A percentile compares a stretch with the other conserved stretches of the same genome.
Conservation (phyloP, 2,888 invertebrate genomes). For the Ceriagrion tenellum region DNA sequence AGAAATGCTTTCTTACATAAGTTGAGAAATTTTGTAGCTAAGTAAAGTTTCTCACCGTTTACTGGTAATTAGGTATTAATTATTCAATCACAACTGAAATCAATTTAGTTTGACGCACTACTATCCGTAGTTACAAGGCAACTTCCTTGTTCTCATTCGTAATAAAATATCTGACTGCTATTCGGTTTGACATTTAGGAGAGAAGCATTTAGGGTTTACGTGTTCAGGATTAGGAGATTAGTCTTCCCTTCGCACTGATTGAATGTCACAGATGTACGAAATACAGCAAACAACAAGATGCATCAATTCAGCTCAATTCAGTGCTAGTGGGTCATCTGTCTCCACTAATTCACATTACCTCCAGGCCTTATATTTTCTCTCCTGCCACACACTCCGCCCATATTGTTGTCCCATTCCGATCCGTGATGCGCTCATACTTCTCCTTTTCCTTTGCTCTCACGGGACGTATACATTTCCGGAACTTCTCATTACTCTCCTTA, state of each 20-base stretch:
- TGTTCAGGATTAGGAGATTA: no score
- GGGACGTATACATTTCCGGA: conserved; percentile 41
- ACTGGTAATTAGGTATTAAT: no score
- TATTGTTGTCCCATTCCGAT: not conserved
- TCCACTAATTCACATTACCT: not conserved
- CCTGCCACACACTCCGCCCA: not conserved
- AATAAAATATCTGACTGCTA: not conserved
- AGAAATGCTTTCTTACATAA: no score
- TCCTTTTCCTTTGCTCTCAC: conserved; percentile 21
- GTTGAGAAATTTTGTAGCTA: no score
- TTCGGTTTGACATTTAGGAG: not conserved
- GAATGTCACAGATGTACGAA: not conserved
- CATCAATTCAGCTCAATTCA: not conserved
- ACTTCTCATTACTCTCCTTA: conserved; percentile 52
- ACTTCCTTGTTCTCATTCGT: no score
- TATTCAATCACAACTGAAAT: no score
- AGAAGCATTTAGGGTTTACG: not conserved
- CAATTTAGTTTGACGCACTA: no score
- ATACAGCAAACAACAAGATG: not conserved
- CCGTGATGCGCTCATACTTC: not conserved
- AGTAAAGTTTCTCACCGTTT: no score
- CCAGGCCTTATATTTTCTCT: not conserved
- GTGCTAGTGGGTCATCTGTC: not conserved
- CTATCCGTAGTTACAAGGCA: no score
- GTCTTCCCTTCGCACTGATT: not conserved